Base-by-base conservation (phyloP, 92 coral and sea anemone species). In the Epizoanthus ramosus region DNA sequence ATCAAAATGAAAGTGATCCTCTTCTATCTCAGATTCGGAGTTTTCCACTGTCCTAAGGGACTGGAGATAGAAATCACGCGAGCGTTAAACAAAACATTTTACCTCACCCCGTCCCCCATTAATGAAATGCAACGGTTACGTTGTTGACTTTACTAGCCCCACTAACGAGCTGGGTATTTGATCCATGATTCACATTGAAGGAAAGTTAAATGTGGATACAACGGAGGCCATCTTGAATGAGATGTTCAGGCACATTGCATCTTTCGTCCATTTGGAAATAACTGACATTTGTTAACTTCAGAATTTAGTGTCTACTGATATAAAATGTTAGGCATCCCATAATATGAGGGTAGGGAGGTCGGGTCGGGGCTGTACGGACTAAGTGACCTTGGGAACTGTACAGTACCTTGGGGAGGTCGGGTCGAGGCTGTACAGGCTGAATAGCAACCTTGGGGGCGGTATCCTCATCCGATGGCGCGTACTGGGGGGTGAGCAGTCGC, bases 381-480 rank as follows among this genome's bases (percentile, higher is more conserved):
- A 87, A 50, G 91, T 91, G 95, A 95, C 69, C 23, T 22, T 10
- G 69, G 24, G 69, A 10, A 9, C 69, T 3, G 16, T 28, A 63
- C 16, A 88, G 18, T 84, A 93, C 97, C 93, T 80, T 84, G 2
- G 91, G 91, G n/a, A 91, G 82, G 69, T 86, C 89, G 41, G 90
- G 95, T 45, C 92, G 89, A 74, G 97, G 97, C 41, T 93, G 97
- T 18, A 93, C 91, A 5, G 95, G 93, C 0, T 92, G 90, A 50
- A 93, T 91, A 24, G 93, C 88, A 23, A 93, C 80, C 73, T 89
- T 92, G 12, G 95, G 97, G 47, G 88, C 84, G 15, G 87, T 85
- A 65, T 89, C 92, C 74, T 89, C 92, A 4, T 81, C 87, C 58
- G 80, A 86, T 50, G 91, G 91, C 8, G 90, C 83, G 43, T 89